Base-by-base conservation (phyloP, 2,113 vertebrate genomes). In the Struthio camelus region DNA sequence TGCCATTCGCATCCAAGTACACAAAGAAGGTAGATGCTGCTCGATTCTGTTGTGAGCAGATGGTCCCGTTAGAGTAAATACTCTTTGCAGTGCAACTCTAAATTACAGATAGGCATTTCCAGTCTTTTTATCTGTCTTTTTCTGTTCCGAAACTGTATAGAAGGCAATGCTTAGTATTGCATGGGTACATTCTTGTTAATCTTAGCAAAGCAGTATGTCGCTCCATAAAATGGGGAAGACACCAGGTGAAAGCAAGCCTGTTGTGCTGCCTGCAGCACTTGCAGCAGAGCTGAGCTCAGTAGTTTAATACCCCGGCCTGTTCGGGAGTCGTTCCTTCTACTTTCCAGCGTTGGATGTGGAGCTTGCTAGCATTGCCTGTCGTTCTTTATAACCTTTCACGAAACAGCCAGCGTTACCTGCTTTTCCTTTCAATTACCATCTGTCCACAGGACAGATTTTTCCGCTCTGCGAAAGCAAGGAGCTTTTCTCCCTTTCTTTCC, bases 241-340 rank as follows among this genome's bases (percentile, higher is more conserved):
- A 15, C 4, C 16, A 24, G 9, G 27, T 79, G 78, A 86, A 70
- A 48, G 46, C 6, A 48, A 42, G 54, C 40, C 14, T 44, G 11
- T 32, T 86, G 38, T 38, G 24, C 38, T 61, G 46, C 40, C 17
- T 34, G 48, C 50, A 50, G 56, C 27, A 7, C 30, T 86, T 14
- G 51, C n/a, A 71, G 62, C 27, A 50, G 62, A 38, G 50, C 32
- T 66, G 53, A 51, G 61, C 16, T 10, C 12, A 17, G 72, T 9
- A 5, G 10, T 79, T 65, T 0, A 2, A 9, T 79, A 42, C 20
- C 42, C 66, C 1, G 6, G 6, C 42, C 0, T 1, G 24, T 25
- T 62, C 32, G 11, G 14, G 58, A 67, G 20, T 34, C 34, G 3
- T 34, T 42, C 50, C 79, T 13, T 51, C 34, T 66, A 34, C 40